Evolutionary conservation across 2,797 vertebrate genomes (phyloP).

Genomic region (Leptatherina wallacei): DNA sequence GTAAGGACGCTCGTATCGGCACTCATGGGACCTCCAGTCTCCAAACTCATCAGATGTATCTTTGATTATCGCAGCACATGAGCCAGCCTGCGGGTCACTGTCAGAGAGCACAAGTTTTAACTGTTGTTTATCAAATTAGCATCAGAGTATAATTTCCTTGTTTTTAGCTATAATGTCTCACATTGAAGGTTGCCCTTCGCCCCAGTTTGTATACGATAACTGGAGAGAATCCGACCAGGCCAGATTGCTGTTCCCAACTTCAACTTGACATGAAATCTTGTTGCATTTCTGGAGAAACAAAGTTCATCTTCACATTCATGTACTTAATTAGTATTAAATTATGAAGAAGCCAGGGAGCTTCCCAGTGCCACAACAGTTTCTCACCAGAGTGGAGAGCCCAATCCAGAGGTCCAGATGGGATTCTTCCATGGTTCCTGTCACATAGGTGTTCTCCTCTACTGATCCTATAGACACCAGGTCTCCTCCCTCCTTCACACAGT

Average conservation of each 20-base stretch:
- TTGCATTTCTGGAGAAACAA: conserved; percentile 80
- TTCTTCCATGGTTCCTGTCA: conserved; percentile 58
- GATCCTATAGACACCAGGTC: conserved; percentile 81
- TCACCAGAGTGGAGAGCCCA: conserved; percentile 83
- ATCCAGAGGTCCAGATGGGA: conserved; percentile 80
- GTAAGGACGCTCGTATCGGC: conserved; percentile 82
- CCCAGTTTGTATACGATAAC: conserved; percentile 67
- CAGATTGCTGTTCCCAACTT: conserved; percentile 60
- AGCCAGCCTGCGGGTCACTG: conserved; percentile 74
- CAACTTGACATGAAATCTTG: conserved; percentile 79
- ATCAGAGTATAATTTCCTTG: not conserved
- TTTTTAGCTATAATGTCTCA: conserved; percentile 40
- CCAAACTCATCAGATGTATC: conserved; percentile 63
- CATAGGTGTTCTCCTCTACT: conserved; percentile 71
- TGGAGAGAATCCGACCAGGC: conserved; percentile 77
- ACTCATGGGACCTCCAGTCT: conserved; percentile 79
- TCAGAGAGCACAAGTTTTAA: conserved; percentile 18
- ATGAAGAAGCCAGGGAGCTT: not conserved
- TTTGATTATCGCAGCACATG: conserved; percentile 77
- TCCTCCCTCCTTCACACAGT: conserved; percentile 79
- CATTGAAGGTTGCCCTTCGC: conserved; percentile 59
- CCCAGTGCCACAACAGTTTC: conserved; percentile 9
- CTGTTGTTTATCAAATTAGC: not conserved
- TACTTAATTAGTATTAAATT: not conserved
- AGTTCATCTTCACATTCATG: conserved; percentile 9